Conservation (phyloP, 2,888 invertebrate genomes). For the Listrodromus nycthemerus region DNA sequence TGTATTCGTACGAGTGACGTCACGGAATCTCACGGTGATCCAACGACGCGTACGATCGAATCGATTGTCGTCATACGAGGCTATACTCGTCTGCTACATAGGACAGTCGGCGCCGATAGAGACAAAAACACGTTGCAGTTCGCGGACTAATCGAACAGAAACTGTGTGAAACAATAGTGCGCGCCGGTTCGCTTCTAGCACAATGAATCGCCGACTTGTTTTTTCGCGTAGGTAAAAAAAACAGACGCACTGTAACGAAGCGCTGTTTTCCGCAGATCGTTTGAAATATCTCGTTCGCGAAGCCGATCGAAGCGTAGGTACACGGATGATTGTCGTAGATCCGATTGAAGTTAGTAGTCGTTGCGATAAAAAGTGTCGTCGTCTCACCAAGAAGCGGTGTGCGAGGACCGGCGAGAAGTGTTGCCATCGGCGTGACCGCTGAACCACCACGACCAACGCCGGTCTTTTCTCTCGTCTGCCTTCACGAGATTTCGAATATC, state of each 20-base stretch:
- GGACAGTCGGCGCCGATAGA: background rate
- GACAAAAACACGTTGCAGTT: background rate
- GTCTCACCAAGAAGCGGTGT: conserved; percentile 29
- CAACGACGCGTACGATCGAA: conserved; percentile 17
- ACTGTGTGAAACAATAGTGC: background rate
- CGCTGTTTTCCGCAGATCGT: background rate
- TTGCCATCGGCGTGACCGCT: conserved; percentile 44
- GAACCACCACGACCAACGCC: background rate
- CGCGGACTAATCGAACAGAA: background rate
- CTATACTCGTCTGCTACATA: background rate
- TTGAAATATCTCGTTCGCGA: background rate
- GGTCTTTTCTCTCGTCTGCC: conserved; percentile 42
- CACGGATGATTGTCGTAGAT: background rate
- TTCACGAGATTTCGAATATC: conserved; percentile 56
- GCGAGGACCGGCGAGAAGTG: background rate
- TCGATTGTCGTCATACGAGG: conserved; percentile 18
- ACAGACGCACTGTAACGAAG: background rate
- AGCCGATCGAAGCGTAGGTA: background rate
- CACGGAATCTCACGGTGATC: conserved; percentile 44
- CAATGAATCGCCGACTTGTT: conserved; percentile 13
- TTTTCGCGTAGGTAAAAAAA: conserved; percentile 3
- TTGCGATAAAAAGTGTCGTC: conserved; percentile 11
- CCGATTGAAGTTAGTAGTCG: background rate
- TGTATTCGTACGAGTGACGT: conserved; percentile 54
- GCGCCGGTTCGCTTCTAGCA: conserved; percentile 2